These are phyloP conservation scores for Hyperoodon ampullatus DNA, from an alignment of 2,113 vertebrate genomes.

Conservation along the genomic window DNA sequence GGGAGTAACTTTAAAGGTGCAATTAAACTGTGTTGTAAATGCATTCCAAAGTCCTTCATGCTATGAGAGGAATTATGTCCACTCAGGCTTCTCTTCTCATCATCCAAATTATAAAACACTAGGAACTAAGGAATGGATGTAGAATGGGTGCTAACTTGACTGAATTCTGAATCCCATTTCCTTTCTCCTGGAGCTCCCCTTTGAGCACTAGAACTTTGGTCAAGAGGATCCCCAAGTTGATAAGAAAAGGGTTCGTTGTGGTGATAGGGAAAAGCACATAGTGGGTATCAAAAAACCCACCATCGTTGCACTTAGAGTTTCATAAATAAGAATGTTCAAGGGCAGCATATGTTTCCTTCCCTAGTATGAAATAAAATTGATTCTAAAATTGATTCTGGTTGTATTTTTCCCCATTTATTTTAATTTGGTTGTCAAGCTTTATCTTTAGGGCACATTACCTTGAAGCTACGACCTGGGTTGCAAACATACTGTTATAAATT, in stretches of 20 bases:
- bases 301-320: neutral
- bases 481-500: neutral
- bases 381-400: neutral
- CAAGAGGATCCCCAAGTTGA: neutral
- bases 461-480: neutral
- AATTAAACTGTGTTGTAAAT: neutral
- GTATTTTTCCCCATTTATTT: neutral
- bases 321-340: slow-evolving; percentile 37
- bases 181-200: neutral
- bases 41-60: neutral
- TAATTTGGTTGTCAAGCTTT: slow-evolving; percentile 40
- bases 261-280: neutral
- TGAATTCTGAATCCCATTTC: slow-evolving; percentile 33
- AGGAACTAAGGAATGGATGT: neutral
- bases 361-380: neutral
- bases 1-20: neutral
- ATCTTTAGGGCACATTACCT: neutral
- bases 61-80: neutral
- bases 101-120: slow-evolving; percentile 20
- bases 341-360: neutral
- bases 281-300: neutral
- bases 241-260: neutral
- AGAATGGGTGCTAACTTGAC: neutral
- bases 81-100: neutral
- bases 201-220: neutral